Base-by-base conservation (phyloP, 2,888 invertebrate species). In the Diloba caeruleocephala region DNA sequence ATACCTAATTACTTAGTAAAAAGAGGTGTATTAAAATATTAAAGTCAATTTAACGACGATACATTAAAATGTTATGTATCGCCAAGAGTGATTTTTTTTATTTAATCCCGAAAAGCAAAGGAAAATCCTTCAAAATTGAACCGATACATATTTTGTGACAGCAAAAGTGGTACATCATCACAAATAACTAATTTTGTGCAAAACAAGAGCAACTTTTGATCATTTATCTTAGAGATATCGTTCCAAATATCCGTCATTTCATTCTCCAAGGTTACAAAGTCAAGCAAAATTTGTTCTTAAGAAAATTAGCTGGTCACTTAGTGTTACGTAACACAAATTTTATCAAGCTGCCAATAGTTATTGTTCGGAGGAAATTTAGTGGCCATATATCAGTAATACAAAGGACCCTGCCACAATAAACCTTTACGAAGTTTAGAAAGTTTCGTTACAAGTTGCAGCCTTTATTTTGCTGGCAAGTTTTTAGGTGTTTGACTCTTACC, bases 321-420 rank as follows among this genome's bases (percentile, higher is more conserved):
- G 45, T 32, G 36, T 39, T 54, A 45, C 33, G 36, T 17, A 37
- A 38, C 42, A 60, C 32, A 64, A 58, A 63, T 70, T 72, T 54
- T 54, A 43, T 52, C 9, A 17, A 34, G 37, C 60, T 78, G 74
- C 58, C 78, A 71, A 74, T 74, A 71, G 65, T 76, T 71, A 82
- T 79, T 83, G 81, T 83, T 84, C 49, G 54, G 42, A 41, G 42
- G 59, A 70, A 78, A 83, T 84, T 84, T 83, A 84, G 63, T 76
- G 75, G 70, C 77, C 55, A 82, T 87, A 82, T 81, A 85, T 86
- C 85, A 86, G 55, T 43, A 49, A 51, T 51, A 85, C 81, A 87
- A 85, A 43, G 74, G 73, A 72, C 45, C 41, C 10, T 15, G 57
- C 43, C 41, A 72, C 71, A 76, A 66, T 71, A 64, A 73, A 55